Percentiles rank a stretch among this genome's conserved stretches.
Conservation (phyloP, 2,113 vertebrate species). For the Panthera leo region DNA sequence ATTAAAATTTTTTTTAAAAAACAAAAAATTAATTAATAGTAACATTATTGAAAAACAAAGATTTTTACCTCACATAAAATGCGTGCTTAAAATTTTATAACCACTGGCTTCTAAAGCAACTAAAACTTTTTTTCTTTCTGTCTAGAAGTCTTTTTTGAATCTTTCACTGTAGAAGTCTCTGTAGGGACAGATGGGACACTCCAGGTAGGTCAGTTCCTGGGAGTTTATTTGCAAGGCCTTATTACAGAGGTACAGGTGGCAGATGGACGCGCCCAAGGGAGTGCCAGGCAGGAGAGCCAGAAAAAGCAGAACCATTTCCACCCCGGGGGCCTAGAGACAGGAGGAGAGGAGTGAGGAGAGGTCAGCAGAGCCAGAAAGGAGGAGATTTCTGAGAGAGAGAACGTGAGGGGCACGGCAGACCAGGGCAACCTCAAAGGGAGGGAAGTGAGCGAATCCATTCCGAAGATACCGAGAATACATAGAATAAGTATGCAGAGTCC, state of each 20-base stretch:
- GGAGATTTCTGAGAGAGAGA: background rate
- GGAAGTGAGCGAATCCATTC: background rate
- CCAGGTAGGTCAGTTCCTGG: background rate
- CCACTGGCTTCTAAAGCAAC: background rate
- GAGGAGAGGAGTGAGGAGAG: too few species aligned
- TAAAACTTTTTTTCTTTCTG: background rate
- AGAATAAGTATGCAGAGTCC: background rate
- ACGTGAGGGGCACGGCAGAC: background rate
- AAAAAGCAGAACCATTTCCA: background rate
- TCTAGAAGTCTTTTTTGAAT: background rate
- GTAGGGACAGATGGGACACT: background rate
- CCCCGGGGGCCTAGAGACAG: rapidly evolving
- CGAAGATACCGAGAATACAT: background rate
- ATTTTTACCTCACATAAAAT: background rate
- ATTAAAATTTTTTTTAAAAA: background rate
- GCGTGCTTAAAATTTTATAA: background rate
- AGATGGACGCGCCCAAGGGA: background rate
- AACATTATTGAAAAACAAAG: background rate
- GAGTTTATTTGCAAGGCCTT: background rate
- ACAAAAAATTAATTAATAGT: background rate
- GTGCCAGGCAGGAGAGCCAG: background rate
- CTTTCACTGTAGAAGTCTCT: background rate
- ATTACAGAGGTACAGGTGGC: background rate
- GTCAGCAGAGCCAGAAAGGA: background rate
- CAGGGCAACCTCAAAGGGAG: background rate